Evolutionary conservation across 2,797 vertebrate genomes (phyloP).

Genomic region (Lacerta viridis): DNA sequence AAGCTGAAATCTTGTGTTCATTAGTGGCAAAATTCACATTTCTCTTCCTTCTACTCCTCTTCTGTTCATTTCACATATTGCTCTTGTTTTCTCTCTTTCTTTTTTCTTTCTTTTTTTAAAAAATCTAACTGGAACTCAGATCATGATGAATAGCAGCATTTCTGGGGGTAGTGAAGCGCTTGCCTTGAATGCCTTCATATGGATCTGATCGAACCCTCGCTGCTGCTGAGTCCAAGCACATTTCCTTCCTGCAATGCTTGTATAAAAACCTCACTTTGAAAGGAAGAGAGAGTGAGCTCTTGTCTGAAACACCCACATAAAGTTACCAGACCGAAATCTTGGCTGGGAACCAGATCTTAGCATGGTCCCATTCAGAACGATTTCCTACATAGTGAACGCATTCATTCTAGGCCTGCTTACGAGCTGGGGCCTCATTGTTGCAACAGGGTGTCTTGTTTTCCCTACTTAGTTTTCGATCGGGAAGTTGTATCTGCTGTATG

Average conservation of each 20-base stretch:
- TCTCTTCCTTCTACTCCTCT: constrained; percentile 44
- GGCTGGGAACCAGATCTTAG: constrained; percentile 12
- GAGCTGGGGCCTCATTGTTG: constrained; percentile 6
- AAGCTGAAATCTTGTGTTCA: constrained; percentile 46
- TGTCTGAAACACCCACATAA: constrained; percentile 31
- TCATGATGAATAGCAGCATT: constrained; percentile 68
- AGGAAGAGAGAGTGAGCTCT: constrained; percentile 38
- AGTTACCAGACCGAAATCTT: constrained; percentile 42
- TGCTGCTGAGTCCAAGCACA: constrained; percentile 49
- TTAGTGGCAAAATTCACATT: constrained; percentile 52
- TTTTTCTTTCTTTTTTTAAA: neutral
- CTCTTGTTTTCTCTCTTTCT: constrained; percentile 62
- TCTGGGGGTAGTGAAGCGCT: constrained; percentile 48
- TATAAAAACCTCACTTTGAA: constrained; percentile 44
- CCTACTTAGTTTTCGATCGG: neutral
- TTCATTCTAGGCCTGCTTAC: constrained; percentile 22
- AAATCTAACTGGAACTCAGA: constrained; percentile 60
- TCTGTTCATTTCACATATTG: constrained; percentile 55
- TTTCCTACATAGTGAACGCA: neutral
- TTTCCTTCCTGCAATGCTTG: constrained; percentile 46
- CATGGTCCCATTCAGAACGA: neutral
- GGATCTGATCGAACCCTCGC: constrained; percentile 59
- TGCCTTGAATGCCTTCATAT: constrained; percentile 59
- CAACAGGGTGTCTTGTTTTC: neutral
- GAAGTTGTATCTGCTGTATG: constrained; percentile 26